Percentiles rank a stretch among this genome's conserved stretches.
These are phyloP conservation scores for Campylorhamphus procurvoides DNA, from an alignment of 2,113 vertebrate genomes.

Conservation along the genomic window DNA sequence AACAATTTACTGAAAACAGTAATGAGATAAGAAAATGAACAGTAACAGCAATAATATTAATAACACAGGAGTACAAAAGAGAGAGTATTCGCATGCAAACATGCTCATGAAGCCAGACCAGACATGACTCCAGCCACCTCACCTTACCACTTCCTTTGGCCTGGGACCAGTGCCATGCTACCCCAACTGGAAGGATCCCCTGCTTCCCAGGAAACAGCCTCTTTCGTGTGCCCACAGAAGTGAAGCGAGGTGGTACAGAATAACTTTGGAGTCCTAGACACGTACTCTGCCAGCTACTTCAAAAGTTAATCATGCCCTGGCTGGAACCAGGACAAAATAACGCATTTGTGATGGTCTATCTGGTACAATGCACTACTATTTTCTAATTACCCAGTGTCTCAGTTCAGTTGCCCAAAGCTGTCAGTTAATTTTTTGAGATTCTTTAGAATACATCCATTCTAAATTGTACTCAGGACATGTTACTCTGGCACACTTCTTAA, in stretches of 20 bases:
- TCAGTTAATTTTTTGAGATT: not conserved
- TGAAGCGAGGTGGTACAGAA: not conserved
- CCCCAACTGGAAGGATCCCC: fast-evolving
- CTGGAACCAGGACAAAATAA: not conserved
- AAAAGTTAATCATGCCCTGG: not conserved
- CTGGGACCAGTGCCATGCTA: too few relatives aligned
- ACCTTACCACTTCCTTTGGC: too few relatives aligned
- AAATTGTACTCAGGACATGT: not conserved
- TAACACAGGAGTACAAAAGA: not conserved
- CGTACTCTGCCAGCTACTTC: not conserved
- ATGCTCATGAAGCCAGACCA: not conserved
- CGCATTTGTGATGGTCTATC: not conserved
- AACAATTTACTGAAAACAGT: not conserved
- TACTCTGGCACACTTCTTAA: not conserved
- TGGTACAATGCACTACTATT: not conserved
- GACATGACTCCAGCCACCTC: fast-evolving
- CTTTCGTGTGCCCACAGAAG: not conserved
- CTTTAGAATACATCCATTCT: not conserved
- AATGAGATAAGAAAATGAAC: not conserved
- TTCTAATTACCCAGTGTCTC: not conserved
- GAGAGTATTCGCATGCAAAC: not conserved
- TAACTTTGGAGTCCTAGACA: not conserved
- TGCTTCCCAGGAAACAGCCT: not conserved
- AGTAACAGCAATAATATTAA: not conserved
- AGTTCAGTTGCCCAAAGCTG: not conserved